Evolutionary conservation across 2,113 vertebrate genomes (phyloP), one percentile per base, ranked within the genome.

Genomic region (Gavia stellata): DNA sequence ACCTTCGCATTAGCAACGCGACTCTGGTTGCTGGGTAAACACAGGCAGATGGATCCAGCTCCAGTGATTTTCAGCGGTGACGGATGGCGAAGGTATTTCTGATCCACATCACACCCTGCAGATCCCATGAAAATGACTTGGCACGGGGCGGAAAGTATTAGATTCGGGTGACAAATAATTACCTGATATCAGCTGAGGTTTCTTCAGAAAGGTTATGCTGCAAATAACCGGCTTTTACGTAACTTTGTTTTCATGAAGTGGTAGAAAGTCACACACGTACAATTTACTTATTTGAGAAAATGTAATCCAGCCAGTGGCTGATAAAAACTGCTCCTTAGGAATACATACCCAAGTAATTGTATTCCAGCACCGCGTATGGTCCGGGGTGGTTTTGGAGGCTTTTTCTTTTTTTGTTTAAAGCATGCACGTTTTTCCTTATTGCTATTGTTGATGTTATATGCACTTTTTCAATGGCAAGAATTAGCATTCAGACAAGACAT

Each of bases 1-100:
- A 98, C 96, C 97, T 98, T 98, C 83, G 82, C 96, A 88, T 91
- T 98, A 98, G 98, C 98, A 99, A 99, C 98, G 95, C 68, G 94
- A 98, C 97, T 98, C 96, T 96, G 97, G 98, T 99, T 99, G 98
- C 98, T 98, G 97, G 96, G 98, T 98, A 98, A 99, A 99, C 98
- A 99, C 29, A 33, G 95, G 98, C 98, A 98, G 97, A 98, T 98
- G 98, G 96, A 98, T 96, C 94, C 94, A 97, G 88, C 96, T 38
- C 86, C 95, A 79, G 97, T 97, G 97, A 97, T 98, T 98, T 98
- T 98, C 98, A 96, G 96, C 94, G 68, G 91, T 98, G 98, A 98
- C 93, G 86, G 94, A 96, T 97, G 92, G 95, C 58, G 12, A 87
- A 96, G 73, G 96, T 96, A 97, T 97, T 98, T 98, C 96, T 82